Evolutionary conservation across 2,797 vertebrate genomes (phyloP).

Genomic region (Lepilemur ruficaudatus): DNA sequence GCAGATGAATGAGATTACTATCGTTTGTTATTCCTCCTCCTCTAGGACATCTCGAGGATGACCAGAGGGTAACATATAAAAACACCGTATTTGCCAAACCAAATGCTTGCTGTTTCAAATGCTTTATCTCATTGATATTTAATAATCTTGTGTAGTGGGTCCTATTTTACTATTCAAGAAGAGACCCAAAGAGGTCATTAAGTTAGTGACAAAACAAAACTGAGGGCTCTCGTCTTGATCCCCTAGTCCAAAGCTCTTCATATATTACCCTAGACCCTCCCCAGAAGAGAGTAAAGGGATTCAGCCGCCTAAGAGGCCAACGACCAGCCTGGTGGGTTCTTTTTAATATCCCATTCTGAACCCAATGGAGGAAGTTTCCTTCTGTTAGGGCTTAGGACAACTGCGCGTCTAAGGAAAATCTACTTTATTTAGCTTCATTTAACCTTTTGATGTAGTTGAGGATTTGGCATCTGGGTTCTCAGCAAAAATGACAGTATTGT

Average conservation of each 20-base stretch:
- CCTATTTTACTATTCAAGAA: neutral
- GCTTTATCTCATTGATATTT: neutral
- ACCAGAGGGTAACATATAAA: neutral
- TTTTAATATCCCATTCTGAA: neutral
- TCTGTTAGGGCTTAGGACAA: neutral
- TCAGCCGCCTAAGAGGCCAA: neutral
- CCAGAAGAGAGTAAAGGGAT: neutral
- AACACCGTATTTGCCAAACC: neutral
- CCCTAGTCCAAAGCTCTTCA: neutral
- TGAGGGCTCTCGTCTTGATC: neutral
- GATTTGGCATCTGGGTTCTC: neutral
- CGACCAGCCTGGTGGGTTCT: neutral
- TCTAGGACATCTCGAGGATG: neutral
- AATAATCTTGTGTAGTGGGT: neutral
- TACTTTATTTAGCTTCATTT: neutral
- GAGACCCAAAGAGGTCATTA: neutral
- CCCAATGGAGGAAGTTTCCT: neutral
- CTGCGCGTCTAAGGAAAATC: neutral
- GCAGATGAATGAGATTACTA: neutral
- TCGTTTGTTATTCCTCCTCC: neutral
- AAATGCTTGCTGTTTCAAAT: neutral
- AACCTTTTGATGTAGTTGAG: neutral
- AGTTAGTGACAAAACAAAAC: neutral
- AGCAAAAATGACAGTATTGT: neutral
- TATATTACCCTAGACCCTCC: accelerated